phyloP scores from a whole-genome alignment of 1,140 invertebrate genomes.

The Sminthurides bifidus region DNA sequence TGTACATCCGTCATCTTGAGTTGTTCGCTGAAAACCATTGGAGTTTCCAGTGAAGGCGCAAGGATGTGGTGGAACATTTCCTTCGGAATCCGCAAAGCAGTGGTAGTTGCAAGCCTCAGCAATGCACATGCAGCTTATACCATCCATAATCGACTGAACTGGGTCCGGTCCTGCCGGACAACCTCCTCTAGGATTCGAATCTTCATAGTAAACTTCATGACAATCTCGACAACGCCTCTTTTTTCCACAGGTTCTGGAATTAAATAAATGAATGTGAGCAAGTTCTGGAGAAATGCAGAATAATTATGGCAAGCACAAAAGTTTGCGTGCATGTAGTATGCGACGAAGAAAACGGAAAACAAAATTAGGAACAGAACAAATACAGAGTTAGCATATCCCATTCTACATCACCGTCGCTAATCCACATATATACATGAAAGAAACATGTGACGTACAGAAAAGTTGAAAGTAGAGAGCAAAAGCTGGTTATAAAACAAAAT shows the following conservation, averaged over 20 bases:
- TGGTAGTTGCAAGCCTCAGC: slow-evolving; percentile 48
- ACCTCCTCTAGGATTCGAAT: slow-evolving; percentile 40
- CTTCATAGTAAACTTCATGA: slow-evolving; percentile 37
- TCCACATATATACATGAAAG: no score
- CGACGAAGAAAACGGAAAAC: background rate
- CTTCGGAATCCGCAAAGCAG: slow-evolving; percentile 74
- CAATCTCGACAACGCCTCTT: slow-evolving; percentile 31
- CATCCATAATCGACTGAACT: slow-evolving; percentile 64
- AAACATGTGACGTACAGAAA: background rate
- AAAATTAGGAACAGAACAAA: no score
- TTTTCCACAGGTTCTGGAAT: slow-evolving; percentile 27
- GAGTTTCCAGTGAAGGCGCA: slow-evolving; percentile 56
- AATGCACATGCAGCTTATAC: slow-evolving; percentile 58
- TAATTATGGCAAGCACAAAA: background rate
- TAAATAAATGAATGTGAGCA: background rate
- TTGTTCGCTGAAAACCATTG: no score
- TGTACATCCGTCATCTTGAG: no score
- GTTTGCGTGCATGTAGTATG: background rate
- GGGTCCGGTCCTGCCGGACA: slow-evolving; percentile 83
- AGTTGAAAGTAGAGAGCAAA: background rate
- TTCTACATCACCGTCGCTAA: no score
- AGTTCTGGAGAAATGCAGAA: background rate
- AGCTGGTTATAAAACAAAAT: background rate
- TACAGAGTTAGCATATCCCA: no score
- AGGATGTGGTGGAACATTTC: slow-evolving; percentile 56